phyloP scores from a whole-genome alignment of 2,113 vertebrate species.

The Acrocephalus kingi region DNA sequence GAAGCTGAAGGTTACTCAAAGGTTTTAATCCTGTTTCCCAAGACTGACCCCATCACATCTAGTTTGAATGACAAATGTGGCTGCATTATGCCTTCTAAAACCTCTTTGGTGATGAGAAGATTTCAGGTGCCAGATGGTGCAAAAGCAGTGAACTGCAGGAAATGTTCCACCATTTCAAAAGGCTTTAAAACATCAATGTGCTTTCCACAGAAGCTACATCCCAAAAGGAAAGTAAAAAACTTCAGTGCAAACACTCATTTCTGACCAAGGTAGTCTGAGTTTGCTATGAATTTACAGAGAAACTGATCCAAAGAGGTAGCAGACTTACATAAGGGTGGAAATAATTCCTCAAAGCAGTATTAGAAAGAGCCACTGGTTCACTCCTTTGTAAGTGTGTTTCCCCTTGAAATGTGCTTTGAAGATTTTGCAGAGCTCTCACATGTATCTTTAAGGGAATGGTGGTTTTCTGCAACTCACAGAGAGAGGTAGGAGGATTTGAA shows the following conservation, averaged over 20 bases:
- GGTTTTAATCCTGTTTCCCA: slow-evolving; percentile 38
- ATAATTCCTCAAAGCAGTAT: slow-evolving; percentile 18
- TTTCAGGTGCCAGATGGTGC: slow-evolving; percentile 37
- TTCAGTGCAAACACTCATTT: neutral
- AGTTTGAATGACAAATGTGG: neutral
- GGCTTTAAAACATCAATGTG: slow-evolving; percentile 17
- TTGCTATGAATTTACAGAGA: slow-evolving; percentile 4
- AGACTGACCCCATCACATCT: slow-evolving; percentile 2
- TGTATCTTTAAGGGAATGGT: neutral
- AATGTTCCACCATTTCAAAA: slow-evolving; percentile 26
- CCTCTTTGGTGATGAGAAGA: slow-evolving; percentile 27
- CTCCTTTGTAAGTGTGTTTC: neutral
- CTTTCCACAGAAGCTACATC: slow-evolving; percentile 18
- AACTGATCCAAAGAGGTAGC: neutral
- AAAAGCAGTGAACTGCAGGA: neutral
- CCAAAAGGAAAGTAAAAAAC: slow-evolving; percentile 28
- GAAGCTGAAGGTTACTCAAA: neutral
- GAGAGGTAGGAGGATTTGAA: neutral
- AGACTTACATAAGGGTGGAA: neutral
- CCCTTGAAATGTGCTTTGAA: slow-evolving; percentile 38
- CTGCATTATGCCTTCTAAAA: slow-evolving; percentile 14
- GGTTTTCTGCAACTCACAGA: neutral
- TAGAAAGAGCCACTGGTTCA: neutral
- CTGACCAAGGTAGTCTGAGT: neutral
- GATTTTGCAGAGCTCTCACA: neutral